These are phyloP conservation scores for Ectemnius continuus DNA, from an alignment of 2,888 invertebrate species.

Conservation along the genomic window DNA sequence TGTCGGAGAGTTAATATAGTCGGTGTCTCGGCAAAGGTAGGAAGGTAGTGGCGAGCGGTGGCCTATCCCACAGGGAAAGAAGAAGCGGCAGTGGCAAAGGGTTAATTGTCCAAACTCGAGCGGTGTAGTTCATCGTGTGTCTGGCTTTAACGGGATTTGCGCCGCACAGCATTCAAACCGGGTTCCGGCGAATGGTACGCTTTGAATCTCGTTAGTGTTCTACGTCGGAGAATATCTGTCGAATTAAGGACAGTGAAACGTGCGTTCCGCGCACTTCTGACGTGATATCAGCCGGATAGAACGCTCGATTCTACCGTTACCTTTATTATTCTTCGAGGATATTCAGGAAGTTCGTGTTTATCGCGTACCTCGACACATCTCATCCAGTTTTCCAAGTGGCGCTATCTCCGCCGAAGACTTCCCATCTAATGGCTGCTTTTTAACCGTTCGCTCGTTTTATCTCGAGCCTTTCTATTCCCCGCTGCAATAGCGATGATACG, in stretches of 20 bases:
- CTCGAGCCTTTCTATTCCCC: too few relatives aligned
- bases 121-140: background rate
- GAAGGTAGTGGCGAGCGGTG: background rate
- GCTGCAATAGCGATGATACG: too few relatives aligned
- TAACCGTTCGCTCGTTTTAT: too few relatives aligned
- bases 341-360: too few relatives aligned
- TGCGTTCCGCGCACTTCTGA: too few relatives aligned
- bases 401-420: too few relatives aligned
- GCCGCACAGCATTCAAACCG: background rate
- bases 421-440: too few relatives aligned
- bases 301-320: too few relatives aligned
- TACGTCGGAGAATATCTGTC: background rate
- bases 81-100: background rate
- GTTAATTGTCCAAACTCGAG: conserved; percentile 15
- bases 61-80: background rate
- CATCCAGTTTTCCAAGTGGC: too few relatives aligned
- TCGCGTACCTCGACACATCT: too few relatives aligned
- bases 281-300: too few relatives aligned
- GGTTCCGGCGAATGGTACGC: background rate
- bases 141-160: conserved; percentile 8
- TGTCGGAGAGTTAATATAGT: background rate
- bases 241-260: background rate
- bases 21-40: background rate
- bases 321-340: too few relatives aligned
- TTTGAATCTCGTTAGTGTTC: conserved; percentile 7